Percentiles rank a stretch among this genome's conserved stretches.
Conservation (phyloP, 2,888 invertebrate genomes). For the Cryptocephalus moraei region DNA sequence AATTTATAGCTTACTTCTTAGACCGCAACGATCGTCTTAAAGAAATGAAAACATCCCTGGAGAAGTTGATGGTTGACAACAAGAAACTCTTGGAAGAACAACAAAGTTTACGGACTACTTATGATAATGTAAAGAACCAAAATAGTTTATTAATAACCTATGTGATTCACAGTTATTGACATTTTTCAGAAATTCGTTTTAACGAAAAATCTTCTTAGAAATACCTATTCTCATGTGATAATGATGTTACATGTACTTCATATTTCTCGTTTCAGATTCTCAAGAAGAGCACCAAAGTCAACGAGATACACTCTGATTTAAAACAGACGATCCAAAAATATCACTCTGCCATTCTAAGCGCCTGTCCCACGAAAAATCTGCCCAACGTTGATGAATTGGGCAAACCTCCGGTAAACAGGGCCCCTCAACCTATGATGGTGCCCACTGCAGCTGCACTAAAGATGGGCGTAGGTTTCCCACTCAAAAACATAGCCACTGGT, state of each 20-base stretch:
- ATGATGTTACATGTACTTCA: not conserved
- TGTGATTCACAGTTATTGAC: too few relatives aligned
- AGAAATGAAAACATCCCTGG: constrained; percentile 66
- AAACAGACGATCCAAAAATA: constrained; percentile 52
- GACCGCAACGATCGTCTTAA: constrained; percentile 77
- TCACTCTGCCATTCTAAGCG: constrained; percentile 49
- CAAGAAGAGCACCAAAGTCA: constrained; percentile 55
- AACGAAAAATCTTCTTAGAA: not conserved
- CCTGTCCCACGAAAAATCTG: constrained; percentile 49
- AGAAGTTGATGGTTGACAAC: constrained; percentile 66
- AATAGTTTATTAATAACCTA: too few relatives aligned
- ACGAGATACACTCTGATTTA: constrained; percentile 47
- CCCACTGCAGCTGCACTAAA: constrained; percentile 76
- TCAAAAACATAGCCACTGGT: constrained; percentile 54
- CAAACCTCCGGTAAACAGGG: constrained; percentile 30
- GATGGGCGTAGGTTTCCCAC: constrained; percentile 78
- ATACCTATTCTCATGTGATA: not conserved
- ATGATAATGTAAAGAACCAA: constrained; percentile 54
- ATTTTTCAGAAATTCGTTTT: too few relatives aligned
- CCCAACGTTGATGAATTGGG: constrained; percentile 50
- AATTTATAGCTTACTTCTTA: constrained; percentile 88
- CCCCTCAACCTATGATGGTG: constrained; percentile 50
- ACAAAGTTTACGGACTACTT: constrained; percentile 59
- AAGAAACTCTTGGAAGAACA: constrained; percentile 68
- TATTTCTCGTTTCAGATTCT: constrained; percentile 32